These are phyloP conservation scores for Dryobota labecula DNA, from an alignment of 2,888 invertebrate species.

Conservation along the genomic window DNA sequence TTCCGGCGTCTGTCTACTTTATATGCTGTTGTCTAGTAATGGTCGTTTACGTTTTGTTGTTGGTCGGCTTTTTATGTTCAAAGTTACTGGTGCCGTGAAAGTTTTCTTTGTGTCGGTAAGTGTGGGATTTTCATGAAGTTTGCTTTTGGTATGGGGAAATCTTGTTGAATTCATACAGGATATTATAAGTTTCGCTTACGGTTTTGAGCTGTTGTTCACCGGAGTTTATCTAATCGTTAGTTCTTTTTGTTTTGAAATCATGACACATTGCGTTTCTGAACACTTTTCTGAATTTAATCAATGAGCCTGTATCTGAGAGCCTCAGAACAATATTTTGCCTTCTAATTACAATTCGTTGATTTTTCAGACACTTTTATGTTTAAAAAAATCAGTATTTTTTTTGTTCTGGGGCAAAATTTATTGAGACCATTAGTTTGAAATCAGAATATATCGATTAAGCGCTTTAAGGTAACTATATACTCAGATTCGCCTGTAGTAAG, in stretches of 20 bases:
- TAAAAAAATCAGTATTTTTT: not conserved
- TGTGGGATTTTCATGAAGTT: conserved; percentile 34
- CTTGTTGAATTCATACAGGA: not conserved
- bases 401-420: not conserved
- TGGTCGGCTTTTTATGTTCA: conserved; percentile 55
- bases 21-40: conserved; percentile 65
- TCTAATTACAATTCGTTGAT: not conserved
- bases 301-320: not conserved
- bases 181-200: not conserved
- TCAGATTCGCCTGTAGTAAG: conserved; percentile 7
- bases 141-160: not conserved
- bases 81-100: conserved; percentile 42
- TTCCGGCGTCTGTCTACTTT: conserved; percentile 81
- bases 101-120: conserved; percentile 38
- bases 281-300: not conserved
- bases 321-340: not conserved
- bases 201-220: not conserved
- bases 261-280: not conserved
- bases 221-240: not conserved
- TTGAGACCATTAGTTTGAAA: conserved; percentile 10
- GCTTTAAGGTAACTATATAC: conserved; percentile 25
- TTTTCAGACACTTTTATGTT: not conserved
- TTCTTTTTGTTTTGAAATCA: not conserved
- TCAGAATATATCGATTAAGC: conserved; percentile 7
- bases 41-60: conserved; percentile 65